Evolutionary conservation across 2,888 invertebrate genomes (phyloP).

Genomic region (Imbricaverruca yamaguchii): DNA sequence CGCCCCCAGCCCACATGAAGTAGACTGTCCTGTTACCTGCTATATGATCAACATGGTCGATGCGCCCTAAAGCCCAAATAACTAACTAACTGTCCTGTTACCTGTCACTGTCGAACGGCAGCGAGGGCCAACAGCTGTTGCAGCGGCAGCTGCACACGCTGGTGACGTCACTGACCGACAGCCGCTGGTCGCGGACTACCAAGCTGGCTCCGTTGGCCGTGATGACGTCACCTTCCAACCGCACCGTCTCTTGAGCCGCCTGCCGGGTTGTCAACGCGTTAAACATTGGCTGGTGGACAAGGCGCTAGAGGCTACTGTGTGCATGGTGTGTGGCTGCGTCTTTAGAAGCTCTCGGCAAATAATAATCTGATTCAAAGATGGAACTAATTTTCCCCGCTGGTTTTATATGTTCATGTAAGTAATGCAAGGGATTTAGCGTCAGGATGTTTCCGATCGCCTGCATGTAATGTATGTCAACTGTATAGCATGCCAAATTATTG

Average conservation of each 20-base stretch:
- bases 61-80: too few species aligned
- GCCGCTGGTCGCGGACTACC: not conserved
- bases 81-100: not conserved
- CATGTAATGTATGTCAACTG: not conserved
- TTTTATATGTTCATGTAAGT: not conserved
- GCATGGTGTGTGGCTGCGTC: too few species aligned
- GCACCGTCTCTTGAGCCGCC: constrained; percentile 47
- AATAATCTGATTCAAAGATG: too few species aligned
- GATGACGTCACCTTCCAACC: constrained; percentile 48
- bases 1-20: too few species aligned
- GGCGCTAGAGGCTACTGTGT: too few species aligned
- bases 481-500: too few species aligned
- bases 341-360: too few species aligned
- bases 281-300: too few species aligned
- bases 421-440: not conserved
- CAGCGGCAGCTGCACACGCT: constrained; percentile 16
- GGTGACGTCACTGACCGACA: not conserved
- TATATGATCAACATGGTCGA: too few species aligned
- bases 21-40: not conserved
- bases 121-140: not conserved
- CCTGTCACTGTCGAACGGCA: not conserved
- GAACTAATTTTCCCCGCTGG: too few species aligned
- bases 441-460: not conserved
- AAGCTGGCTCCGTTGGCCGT: constrained; percentile 3
- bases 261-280: constrained; percentile 17